Conservation (phyloP, 1,140 invertebrate genomes). For the Proctacanthus coquilletti region DNA sequence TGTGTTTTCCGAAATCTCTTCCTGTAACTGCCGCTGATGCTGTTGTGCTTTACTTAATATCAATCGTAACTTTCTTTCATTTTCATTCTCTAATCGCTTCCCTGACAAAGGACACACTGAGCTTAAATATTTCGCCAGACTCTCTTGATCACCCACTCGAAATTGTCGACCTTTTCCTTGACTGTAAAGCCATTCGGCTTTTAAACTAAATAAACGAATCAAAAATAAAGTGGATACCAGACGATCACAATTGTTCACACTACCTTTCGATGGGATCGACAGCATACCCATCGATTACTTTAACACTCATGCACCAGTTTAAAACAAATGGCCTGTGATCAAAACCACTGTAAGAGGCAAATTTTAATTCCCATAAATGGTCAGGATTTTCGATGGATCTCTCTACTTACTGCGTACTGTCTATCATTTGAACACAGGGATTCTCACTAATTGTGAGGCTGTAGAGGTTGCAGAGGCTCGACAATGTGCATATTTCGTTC, state of each 20-base stretch:
- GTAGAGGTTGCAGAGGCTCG: slow-evolving; percentile 53
- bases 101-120: slow-evolving; percentile 59
- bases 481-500: slow-evolving; percentile 71
- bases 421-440: slow-evolving; percentile 44
- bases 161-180: slow-evolving; percentile 81
- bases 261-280: slow-evolving; percentile 74
- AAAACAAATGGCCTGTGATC: slow-evolving; percentile 84
- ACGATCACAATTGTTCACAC: slow-evolving; percentile 30
- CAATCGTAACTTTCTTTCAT: slow-evolving; percentile 67
- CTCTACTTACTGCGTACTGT: slow-evolving; percentile 21
- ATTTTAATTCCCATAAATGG: too few relatives aligned
- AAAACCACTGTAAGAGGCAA: slow-evolving; percentile 49
- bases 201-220: slow-evolving; percentile 42
- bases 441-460: slow-evolving; percentile 75
- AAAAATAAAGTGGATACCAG: not conserved
- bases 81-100: slow-evolving; percentile 61
- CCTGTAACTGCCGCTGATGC: slow-evolving; percentile 66
- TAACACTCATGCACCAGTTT: slow-evolving; percentile 81
- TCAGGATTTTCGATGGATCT: too few relatives aligned
- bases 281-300: slow-evolving; percentile 73
- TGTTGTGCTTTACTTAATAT: slow-evolving; percentile 81
- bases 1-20: slow-evolving; percentile 36
- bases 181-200: slow-evolving; percentile 90
- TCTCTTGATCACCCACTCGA: slow-evolving; percentile 64
- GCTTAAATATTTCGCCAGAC: slow-evolving; percentile 66